These are phyloP conservation scores for Melieria omissa DNA, from an alignment of 2,888 invertebrate genomes.

Conservation along the genomic window DNA sequence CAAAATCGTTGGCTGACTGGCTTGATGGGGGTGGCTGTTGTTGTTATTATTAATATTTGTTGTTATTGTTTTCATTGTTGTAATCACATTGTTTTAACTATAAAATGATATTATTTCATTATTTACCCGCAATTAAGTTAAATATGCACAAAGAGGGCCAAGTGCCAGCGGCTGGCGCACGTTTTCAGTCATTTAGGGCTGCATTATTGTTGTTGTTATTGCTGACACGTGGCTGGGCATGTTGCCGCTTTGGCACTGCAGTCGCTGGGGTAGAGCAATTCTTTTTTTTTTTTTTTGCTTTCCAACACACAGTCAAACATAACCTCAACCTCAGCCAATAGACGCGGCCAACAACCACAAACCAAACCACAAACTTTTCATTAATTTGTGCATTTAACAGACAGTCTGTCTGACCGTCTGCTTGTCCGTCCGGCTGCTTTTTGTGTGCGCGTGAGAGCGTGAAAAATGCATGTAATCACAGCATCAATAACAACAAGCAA, in stretches of 20 bases:
- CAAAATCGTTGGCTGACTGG: background rate
- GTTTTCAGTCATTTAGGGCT: conserved; percentile 5
- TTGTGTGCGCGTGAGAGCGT: conserved; percentile 29
- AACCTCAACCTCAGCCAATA: background rate
- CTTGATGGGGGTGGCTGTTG: conserved; percentile 2
- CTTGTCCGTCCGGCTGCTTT: conserved; percentile 1
- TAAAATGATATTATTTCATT: conserved; percentile 19
- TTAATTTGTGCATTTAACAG: background rate
- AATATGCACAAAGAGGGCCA: background rate
- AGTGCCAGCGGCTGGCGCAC: conserved; percentile 13
- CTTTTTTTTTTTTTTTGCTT: background rate
- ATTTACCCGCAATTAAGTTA: conserved; percentile 23
- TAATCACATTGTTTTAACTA: conserved; percentile 14
- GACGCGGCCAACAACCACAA: background rate
- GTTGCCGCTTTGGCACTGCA: conserved; percentile 14
- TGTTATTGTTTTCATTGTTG: conserved; percentile 16
- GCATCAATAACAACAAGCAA: conserved; percentile 18
- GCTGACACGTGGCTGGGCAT: conserved; percentile 24
- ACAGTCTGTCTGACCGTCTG: background rate
- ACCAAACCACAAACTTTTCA: background rate
- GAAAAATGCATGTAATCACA: conserved; percentile 34
- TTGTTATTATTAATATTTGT: conserved; percentile 23
- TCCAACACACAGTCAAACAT: background rate
- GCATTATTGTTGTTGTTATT: conserved; percentile 17
- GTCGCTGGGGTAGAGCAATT: background rate